Evolutionary conservation across 1,140 invertebrate genomes (phyloP).

Genomic region (Ceratosolen solmsi): DNA sequence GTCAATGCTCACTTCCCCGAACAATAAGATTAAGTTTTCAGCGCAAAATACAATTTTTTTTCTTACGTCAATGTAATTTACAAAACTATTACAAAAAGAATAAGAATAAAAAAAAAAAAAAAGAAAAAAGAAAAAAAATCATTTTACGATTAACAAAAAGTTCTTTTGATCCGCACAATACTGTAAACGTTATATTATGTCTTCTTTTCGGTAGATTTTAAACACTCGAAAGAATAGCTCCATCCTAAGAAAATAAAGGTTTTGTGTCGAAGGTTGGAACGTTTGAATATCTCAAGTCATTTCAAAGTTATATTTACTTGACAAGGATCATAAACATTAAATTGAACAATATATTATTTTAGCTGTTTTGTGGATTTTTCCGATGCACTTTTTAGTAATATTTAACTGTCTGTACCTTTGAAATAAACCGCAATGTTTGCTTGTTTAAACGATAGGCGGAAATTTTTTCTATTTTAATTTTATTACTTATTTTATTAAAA

Average conservation of each 20-base stretch:
- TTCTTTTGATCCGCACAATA: neutral
- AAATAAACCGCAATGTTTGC: neutral
- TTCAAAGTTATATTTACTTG: conserved; percentile 8
- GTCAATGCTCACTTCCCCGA: too few relatives aligned
- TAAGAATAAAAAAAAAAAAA: too few relatives aligned
- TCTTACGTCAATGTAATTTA: too few relatives aligned
- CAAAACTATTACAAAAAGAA: too few relatives aligned
- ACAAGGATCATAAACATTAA: neutral
- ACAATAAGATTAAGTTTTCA: too few relatives aligned
- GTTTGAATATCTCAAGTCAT: conserved; percentile 15
- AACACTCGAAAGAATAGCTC: neutral
- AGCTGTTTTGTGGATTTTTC: neutral
- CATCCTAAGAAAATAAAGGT: conserved; percentile 9
- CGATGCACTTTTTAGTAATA: neutral
- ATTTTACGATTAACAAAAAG: neutral
- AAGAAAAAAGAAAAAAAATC: neutral
- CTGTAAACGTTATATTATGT: neutral
- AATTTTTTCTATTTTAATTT: too few relatives aligned
- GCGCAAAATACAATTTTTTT: too few relatives aligned
- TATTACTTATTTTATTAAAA: too few relatives aligned
- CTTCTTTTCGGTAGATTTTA: neutral
- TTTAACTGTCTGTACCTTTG: neutral
- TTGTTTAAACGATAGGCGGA: neutral
- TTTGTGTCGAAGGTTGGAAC: neutral
- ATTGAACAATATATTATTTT: neutral